These are phyloP conservation scores for Stenotaenia linearis DNA, from an alignment of 2,888 invertebrate species.

Conservation along the genomic window DNA sequence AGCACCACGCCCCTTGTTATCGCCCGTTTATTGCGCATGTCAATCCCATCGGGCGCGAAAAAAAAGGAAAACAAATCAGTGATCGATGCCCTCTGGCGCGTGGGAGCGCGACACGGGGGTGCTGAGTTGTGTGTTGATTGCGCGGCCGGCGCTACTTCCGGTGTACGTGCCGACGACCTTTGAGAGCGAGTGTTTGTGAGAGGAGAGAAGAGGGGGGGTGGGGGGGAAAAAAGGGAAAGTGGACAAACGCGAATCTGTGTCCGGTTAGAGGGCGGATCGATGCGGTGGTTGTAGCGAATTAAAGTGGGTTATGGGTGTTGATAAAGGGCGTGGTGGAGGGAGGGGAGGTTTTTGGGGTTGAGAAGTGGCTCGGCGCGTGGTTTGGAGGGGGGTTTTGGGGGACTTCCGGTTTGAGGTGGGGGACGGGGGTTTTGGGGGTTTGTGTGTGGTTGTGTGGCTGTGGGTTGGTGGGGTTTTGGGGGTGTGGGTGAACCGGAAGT, in stretches of 20 bases:
- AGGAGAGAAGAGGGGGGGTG: no score
- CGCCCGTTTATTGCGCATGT: neutral
- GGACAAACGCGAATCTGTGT: neutral
- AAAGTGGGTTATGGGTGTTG: neutral
- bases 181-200: neutral
- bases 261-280: neutral
- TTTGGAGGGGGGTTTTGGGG: neutral
- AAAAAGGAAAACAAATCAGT: neutral
- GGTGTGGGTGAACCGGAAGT: no score
- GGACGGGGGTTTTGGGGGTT: neutral
- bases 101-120: neutral
- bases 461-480: no score
- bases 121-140: neutral
- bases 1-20: neutral
- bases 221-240: neutral
- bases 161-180: neutral
- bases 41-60: neutral
- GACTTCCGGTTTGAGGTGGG: neutral
- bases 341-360: neutral
- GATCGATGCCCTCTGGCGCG: neutral
- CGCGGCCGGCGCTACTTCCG: neutral
- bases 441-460: no score
- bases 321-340: neutral
- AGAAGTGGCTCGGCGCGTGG: neutral
- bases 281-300: no score